phyloP scores from a whole-genome alignment of 2,797 vertebrate genomes.

The Pangasius macronema region DNA sequence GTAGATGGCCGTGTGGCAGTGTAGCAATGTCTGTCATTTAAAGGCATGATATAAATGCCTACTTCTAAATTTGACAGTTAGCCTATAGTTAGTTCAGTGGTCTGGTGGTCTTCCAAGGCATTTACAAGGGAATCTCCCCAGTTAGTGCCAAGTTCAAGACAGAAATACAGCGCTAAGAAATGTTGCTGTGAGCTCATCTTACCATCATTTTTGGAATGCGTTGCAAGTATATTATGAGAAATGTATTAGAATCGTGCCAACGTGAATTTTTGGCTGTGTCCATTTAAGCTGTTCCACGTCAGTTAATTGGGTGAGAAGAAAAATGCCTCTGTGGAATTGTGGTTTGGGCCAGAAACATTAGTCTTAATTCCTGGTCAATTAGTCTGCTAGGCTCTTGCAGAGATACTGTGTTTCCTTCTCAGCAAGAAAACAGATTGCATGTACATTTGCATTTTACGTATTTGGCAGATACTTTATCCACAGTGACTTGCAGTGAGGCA shows the following conservation, averaged over 20 bases:
- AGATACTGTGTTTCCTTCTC: slow-evolving; percentile 23
- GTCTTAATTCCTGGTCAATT: slow-evolving; percentile 21
- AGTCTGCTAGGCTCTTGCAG: neutral
- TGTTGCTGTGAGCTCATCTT: neutral
- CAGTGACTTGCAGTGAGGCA: neutral
- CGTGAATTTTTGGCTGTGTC: neutral
- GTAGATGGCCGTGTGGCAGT: neutral
- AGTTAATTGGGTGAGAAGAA: neutral
- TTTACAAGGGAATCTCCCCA: slow-evolving; percentile 35
- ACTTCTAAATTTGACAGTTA: slow-evolving; percentile 24
- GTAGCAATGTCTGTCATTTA: neutral
- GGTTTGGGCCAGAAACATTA: neutral
- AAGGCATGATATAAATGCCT: slow-evolving; percentile 9
- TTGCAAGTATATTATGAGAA: neutral
- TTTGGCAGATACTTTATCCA: neutral
- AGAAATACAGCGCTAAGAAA: neutral
- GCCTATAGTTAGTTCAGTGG: slow-evolving; percentile 22
- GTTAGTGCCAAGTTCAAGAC: slow-evolving; percentile 5
- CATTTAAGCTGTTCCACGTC: neutral
- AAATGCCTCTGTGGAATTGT: slow-evolving; percentile 8
- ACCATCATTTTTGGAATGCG: neutral
- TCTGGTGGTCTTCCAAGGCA: slow-evolving; percentile 32
- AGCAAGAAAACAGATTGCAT: slow-evolving; percentile 9
- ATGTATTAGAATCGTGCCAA: neutral
- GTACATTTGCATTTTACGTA: slow-evolving; percentile 8